phyloP scores from a whole-genome alignment of 2,888 invertebrate genomes.

The Congeria kusceri region DNA sequence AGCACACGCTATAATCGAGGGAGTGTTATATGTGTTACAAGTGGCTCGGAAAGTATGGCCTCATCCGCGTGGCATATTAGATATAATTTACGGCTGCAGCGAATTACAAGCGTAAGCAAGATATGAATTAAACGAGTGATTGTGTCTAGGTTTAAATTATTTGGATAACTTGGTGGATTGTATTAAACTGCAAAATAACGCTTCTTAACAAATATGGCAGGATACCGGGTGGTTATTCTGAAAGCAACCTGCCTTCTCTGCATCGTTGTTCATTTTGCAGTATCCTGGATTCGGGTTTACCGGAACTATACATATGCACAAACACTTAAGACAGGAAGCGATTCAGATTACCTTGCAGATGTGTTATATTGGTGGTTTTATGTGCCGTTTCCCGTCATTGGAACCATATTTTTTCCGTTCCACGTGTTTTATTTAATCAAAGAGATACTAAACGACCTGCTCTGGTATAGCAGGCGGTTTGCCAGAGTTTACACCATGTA shows the following conservation, averaged over 20 bases:
- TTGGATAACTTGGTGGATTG: too few relatives aligned
- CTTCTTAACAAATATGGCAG: too few relatives aligned
- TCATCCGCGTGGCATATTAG: too few relatives aligned
- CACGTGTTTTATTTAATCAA: background rate
- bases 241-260: background rate
- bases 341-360: background rate
- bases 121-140: too few relatives aligned
- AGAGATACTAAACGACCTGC: background rate
- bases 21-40: too few relatives aligned
- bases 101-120: too few relatives aligned
- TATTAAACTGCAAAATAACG: too few relatives aligned
- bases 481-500: background rate
- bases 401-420: background rate
- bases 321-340: background rate
- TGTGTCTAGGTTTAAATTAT: too few relatives aligned
- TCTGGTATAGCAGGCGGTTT: slow-evolving; percentile 1
- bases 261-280: background rate
- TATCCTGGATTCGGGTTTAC: background rate
- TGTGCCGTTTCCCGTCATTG: background rate
- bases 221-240: background rate
- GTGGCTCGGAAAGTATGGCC: too few relatives aligned
- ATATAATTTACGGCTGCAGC: too few relatives aligned
- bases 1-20: too few relatives aligned
- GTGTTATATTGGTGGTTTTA: background rate
- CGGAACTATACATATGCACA: background rate